phyloP scores from a whole-genome alignment of 2,888 invertebrate species.

The Rhyacophila evoluta region DNA sequence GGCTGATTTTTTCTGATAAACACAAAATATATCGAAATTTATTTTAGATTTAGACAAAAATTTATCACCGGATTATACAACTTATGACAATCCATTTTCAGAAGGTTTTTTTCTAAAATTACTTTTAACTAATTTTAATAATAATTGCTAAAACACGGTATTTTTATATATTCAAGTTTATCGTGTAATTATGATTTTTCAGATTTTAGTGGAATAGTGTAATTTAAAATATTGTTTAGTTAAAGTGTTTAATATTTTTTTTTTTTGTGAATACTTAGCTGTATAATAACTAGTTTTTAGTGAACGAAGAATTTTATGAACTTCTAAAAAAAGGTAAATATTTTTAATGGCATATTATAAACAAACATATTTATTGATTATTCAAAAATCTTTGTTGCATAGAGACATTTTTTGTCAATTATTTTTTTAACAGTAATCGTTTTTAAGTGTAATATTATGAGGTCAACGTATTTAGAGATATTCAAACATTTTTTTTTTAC shows the following conservation, averaged over 20 bases:
- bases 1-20: no score
- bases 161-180: no score
- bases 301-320: not conserved
- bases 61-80: no score
- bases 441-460: not conserved
- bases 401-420: not conserved
- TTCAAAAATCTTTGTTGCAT: no score
- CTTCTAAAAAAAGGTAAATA: not conserved
- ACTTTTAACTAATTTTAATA: no score
- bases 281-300: not conserved
- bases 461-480: not conserved
- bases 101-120: no score
- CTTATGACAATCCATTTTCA: no score
- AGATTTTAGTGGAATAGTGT: not conserved
- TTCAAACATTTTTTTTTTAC: not conserved
- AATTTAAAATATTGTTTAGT: not conserved
- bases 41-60: no score
- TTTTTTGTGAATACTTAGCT: not conserved
- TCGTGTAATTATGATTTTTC: not conserved
- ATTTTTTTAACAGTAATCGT: not conserved
- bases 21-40: no score
- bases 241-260: not conserved
- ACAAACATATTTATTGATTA: no score
- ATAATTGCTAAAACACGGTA: no score
- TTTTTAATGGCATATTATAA: not conserved